phyloP scores from a whole-genome alignment of 2,113 vertebrate species.

The Ahaetulla prasina region DNA sequence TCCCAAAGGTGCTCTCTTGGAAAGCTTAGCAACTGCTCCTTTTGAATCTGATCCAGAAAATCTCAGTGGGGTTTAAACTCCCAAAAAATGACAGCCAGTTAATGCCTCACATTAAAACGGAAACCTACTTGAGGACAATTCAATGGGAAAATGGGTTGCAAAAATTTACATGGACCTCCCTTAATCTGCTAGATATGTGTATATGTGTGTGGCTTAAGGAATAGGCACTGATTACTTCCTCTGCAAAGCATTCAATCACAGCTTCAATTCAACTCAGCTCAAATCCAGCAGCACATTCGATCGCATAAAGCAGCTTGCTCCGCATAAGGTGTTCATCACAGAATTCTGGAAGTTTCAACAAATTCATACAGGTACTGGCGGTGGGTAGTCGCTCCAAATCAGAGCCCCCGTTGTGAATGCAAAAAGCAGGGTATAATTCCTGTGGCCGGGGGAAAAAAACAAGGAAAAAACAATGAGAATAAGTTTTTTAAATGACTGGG shows the following conservation, averaged over 20 bases:
- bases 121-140: constrained; percentile 53
- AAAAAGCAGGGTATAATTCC: constrained; percentile 97
- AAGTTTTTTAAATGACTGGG: not conserved
- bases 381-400: constrained; percentile 94
- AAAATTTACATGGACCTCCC: constrained; percentile 47
- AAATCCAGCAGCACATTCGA: constrained; percentile 95
- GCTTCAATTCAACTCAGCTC: constrained; percentile 76
- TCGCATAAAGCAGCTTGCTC: constrained; percentile 94
- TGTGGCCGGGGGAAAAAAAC: constrained; percentile 51
- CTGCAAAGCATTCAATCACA: constrained; percentile 28
- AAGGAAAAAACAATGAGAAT: not conserved
- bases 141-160: constrained; percentile 50
- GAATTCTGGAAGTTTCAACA: constrained; percentile 96
- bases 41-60: constrained; percentile 54
- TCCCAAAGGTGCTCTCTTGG: constrained; percentile 59
- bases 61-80: constrained; percentile 43
- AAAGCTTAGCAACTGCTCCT: constrained; percentile 50
- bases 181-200: constrained; percentile 41
- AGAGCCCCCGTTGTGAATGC: constrained; percentile 92
- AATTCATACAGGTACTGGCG: constrained; percentile 99
- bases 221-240: constrained; percentile 56
- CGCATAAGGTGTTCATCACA: constrained; percentile 88
- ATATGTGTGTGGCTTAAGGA: constrained; percentile 56
- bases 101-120: constrained; percentile 50
- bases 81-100: constrained; percentile 47